Conservation (phyloP, 2,797 vertebrate genomes). For the Vultur gryphus region DNA sequence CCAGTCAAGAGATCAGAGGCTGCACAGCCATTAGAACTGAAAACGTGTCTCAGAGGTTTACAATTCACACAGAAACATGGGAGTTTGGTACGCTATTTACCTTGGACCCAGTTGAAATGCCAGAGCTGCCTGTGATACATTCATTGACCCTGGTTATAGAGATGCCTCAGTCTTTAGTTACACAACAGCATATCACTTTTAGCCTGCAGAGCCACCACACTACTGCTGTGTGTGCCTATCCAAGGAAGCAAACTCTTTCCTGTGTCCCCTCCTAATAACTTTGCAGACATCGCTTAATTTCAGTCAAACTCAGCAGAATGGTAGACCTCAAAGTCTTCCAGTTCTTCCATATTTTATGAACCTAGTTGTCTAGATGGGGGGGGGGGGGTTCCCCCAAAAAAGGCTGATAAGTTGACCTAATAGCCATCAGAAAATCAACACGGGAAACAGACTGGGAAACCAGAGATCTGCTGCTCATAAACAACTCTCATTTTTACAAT, state of each 20-base stretch:
- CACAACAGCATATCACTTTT: rapidly evolving
- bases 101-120: not conserved
- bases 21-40: not conserved
- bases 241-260: not conserved
- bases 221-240: rapidly evolving
- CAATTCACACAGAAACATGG: not conserved
- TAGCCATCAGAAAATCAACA: not conserved
- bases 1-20: not conserved
- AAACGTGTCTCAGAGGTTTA: not conserved
- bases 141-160: not conserved
- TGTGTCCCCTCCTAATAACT: rapidly evolving
- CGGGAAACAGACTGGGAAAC: not conserved
- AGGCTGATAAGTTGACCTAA: not conserved
- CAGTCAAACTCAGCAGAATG: not conserved
- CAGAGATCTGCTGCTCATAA: not conserved
- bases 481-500: rapidly evolving
- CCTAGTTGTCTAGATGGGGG: rapidly evolving
- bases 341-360: not conserved
- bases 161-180: too few species aligned
- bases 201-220: not conserved
- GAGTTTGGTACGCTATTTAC: not conserved
- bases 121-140: rapidly evolving
- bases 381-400: rapidly evolving
- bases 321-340: rapidly evolving
- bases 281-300: rapidly evolving